Conservation (phyloP, 2,797 vertebrate genomes). For the Peromyscus aztecus region DNA sequence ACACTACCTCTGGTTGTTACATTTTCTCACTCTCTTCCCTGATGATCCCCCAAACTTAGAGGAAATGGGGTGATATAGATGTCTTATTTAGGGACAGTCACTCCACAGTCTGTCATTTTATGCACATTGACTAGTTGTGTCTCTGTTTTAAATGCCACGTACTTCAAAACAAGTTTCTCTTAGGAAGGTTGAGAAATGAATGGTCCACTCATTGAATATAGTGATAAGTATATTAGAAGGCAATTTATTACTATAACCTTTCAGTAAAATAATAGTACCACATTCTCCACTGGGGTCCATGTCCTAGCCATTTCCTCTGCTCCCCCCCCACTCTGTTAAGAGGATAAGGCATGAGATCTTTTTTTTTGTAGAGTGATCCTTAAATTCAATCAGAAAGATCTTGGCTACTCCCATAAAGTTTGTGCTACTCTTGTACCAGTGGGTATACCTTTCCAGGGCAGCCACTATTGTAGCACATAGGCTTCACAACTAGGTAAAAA, state of each 20-base stretch:
- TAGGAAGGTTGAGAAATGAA: not conserved
- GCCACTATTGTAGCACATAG: no score
- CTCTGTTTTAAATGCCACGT: not conserved
- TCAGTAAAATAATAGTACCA: not conserved
- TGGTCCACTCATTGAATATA: no score
- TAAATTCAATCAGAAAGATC: not conserved
- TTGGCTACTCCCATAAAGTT: not conserved
- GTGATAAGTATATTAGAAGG: not conserved
- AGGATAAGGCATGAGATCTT: not conserved
- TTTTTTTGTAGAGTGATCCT: not conserved
- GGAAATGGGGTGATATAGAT: no score
- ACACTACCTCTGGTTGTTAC: not conserved
- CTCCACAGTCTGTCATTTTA: not conserved
- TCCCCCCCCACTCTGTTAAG: not conserved
- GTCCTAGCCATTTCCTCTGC: not conserved
- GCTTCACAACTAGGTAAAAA: not conserved
- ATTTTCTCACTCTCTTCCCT: not conserved
- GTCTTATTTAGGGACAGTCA: not conserved
- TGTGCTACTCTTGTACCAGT: not conserved
- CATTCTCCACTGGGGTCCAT: not conserved
- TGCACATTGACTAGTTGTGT: not conserved
- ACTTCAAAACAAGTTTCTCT: not conserved
- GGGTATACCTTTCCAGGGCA: not conserved
- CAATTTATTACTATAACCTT: not conserved
- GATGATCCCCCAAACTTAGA: not conserved